A percentile compares a stretch with the other conserved stretches of the same genome.
phyloP scores from a whole-genome alignment of 1,140 invertebrate species.

The Anastrepha obliqua region DNA sequence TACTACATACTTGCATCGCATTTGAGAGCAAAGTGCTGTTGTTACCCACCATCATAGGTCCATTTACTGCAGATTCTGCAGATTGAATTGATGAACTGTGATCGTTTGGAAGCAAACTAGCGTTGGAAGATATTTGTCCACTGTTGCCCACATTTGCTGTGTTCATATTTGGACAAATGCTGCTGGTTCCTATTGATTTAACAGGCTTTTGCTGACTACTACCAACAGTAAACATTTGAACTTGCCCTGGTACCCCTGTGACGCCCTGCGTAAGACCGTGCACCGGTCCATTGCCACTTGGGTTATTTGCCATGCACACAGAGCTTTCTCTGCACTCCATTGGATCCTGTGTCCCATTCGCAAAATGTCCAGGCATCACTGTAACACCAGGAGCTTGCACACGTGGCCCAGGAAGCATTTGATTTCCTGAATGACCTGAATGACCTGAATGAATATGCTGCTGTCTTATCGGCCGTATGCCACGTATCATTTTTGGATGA shows the following conservation, averaged over 20 bases:
- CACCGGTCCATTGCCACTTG: background rate
- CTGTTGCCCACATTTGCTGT: background rate
- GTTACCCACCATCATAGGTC: conserved; percentile 15
- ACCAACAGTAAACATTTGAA: background rate
- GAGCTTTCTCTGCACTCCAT: conserved; percentile 60
- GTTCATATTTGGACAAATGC: conserved; percentile 33
- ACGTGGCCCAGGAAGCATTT: conserved; percentile 58
- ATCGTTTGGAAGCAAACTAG: background rate
- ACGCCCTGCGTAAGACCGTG: background rate
- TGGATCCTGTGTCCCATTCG: conserved; percentile 59
- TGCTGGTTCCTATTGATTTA: background rate
- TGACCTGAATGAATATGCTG: conserved; percentile 3
- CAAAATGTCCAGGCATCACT: conserved; percentile 58
- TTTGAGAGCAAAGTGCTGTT: conserved; percentile 30
- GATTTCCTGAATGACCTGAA: conserved; percentile 56
- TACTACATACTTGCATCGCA: conserved; percentile 19
- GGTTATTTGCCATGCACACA: conserved; percentile 16
- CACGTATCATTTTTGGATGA: conserved; percentile 68
- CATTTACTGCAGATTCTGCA: conserved; percentile 1
- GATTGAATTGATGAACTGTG: conserved; percentile 10
- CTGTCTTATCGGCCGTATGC: conserved; percentile 70
- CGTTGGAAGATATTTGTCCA: background rate
- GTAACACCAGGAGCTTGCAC: conserved; percentile 60
- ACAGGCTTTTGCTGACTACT: background rate
- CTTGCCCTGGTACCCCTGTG: background rate